Conservation (phyloP, 2,797 vertebrate genomes). For the Alfaro cultratus region DNA sequence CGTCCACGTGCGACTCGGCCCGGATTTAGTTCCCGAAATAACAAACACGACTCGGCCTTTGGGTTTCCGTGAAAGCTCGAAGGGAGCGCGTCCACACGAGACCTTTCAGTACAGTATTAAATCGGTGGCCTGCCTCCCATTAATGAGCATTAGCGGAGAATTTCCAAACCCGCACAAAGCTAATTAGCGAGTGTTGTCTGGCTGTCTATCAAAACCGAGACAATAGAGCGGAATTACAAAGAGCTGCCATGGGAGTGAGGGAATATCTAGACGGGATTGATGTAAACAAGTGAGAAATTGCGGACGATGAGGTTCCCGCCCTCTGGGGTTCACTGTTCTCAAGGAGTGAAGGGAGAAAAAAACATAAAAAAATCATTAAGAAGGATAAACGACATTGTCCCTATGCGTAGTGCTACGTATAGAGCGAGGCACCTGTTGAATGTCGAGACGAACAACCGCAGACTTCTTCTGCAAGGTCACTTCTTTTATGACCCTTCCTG, state of each 20-base stretch:
- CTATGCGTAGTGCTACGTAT: conserved; percentile 17
- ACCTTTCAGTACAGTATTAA: conserved; percentile 54
- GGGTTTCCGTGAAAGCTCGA: conserved; percentile 58
- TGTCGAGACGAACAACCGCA: conserved; percentile 30
- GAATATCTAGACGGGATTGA: conserved; percentile 51
- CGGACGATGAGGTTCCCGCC: conserved; percentile 52
- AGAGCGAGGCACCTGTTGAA: conserved; percentile 44
- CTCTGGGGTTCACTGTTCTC: conserved; percentile 26
- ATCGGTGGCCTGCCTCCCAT: conserved; percentile 63
- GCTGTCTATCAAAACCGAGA: conserved; percentile 66
- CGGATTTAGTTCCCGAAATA: conserved; percentile 55
- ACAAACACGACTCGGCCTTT: conserved; percentile 53
- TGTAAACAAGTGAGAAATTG: conserved; percentile 61
- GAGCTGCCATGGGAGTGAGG: conserved; percentile 43
- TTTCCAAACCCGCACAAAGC: conserved; percentile 45
- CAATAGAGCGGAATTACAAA: conserved; percentile 52
- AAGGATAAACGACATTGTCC: conserved; percentile 17
- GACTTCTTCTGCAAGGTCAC: conserved; percentile 64
- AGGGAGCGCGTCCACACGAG: conserved; percentile 29
- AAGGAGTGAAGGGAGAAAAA: background rate
- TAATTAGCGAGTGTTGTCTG: conserved; percentile 62
- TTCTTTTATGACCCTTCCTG: conserved; percentile 63
- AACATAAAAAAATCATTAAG: conserved; percentile 37
- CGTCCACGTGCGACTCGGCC: conserved; percentile 19
- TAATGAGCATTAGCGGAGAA: conserved; percentile 56